These are phyloP conservation scores for Steatocranus sp. DNA, from an alignment of 2,797 vertebrate genomes.

Conservation along the genomic window DNA sequence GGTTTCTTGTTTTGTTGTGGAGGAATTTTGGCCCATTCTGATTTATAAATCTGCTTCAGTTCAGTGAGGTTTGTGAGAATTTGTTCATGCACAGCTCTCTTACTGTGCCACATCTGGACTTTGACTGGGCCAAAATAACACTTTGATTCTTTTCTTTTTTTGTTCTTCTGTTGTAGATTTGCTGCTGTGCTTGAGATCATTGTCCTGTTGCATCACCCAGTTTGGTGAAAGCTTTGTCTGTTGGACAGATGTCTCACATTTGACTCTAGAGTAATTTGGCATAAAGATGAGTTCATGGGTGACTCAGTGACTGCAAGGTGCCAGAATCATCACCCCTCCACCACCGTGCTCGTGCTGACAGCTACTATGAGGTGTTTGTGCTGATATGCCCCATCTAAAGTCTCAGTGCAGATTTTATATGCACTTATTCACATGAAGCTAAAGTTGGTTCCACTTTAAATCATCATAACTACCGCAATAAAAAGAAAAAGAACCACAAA, in stretches of 20 bases:
- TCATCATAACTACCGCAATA: not conserved
- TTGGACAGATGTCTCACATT: not conserved
- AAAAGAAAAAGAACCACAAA: not conserved
- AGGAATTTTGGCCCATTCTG: not conserved
- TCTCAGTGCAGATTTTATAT: not conserved
- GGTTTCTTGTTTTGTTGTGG: too few relatives aligned
- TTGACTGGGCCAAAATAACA: not conserved
- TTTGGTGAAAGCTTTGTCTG: not conserved
- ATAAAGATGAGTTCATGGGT: not conserved
- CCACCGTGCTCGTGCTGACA: not conserved
- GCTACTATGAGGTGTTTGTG: not conserved
- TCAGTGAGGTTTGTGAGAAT: not conserved
- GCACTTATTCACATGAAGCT: not conserved
- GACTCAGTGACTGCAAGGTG: not conserved
- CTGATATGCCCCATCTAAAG: not conserved
- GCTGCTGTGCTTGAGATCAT: not conserved
- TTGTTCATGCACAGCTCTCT: not conserved
- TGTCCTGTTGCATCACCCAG: not conserved
- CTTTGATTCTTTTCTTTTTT: not conserved
- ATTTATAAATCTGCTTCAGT: not conserved
- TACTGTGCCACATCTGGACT: not conserved
- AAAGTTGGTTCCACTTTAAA: not conserved
- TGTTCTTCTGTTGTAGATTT: not conserved
- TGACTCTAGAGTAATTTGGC: not conserved
- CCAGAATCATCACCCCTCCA: not conserved